Evolutionary conservation across 2,797 vertebrate genomes (phyloP).

Genomic region (Argyrosomus regius): DNA sequence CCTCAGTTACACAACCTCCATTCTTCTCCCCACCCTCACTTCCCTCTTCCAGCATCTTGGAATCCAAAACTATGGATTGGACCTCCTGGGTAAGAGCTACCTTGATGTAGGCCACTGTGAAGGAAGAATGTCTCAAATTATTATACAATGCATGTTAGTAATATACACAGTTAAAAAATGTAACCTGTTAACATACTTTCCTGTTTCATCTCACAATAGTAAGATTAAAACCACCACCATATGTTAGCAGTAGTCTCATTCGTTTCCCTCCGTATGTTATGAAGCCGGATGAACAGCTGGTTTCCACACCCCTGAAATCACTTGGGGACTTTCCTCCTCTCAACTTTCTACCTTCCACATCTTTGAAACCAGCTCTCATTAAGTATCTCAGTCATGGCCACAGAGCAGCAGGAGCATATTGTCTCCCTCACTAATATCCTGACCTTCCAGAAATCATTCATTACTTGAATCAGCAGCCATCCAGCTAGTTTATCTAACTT

Average conservation of each 20-base stretch:
- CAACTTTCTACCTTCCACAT: conserved; percentile 30
- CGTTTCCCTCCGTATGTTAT: conserved; percentile 18
- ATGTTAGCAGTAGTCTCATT: conserved; percentile 22
- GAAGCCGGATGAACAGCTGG: conserved; percentile 59
- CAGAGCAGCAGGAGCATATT: conserved; percentile 60
- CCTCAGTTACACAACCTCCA: conserved; percentile 89
- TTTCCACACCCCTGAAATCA: conserved; percentile 42
- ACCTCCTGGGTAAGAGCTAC: conserved; percentile 89
- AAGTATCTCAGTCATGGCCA: conserved; percentile 33
- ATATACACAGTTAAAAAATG: conserved; percentile 3
- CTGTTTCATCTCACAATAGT: conserved; percentile 1
- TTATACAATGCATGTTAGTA: neutral
- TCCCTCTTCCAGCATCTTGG: conserved; percentile 93
- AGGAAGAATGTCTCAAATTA: neutral
- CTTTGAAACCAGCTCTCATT: conserved; percentile 64
- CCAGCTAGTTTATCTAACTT: conserved; percentile 9
- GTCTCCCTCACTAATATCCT: conserved; percentile 43
- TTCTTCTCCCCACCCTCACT: conserved; percentile 93
- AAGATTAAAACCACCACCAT: neutral
- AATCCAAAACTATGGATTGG: conserved; percentile 88
- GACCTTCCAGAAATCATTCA: conserved; percentile 45
- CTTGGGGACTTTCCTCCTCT: conserved; percentile 34
- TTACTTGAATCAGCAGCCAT: conserved; percentile 45
- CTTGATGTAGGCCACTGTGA: neutral
- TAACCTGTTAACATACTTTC: neutral